Evolutionary conservation across 2,113 vertebrate genomes (phyloP).

Genomic region (Eulemur macaco): DNA sequence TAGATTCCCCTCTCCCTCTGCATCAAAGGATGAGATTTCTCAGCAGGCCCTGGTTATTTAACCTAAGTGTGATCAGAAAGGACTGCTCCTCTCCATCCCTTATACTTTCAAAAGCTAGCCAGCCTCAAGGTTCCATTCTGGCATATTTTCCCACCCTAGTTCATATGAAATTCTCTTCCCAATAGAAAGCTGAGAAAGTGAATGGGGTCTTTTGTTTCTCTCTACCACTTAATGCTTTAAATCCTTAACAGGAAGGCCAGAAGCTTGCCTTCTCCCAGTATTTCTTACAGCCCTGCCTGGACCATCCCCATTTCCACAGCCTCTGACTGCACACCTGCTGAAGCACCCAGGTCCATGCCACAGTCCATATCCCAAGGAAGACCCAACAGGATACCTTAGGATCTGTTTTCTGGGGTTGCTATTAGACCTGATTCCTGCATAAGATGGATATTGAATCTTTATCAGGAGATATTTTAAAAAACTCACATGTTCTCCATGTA

Average conservation of each 20-base stretch:
- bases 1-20: neutral
- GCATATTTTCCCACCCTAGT: neutral
- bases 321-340: neutral
- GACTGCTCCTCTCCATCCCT: neutral
- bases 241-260: neutral
- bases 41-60: neutral
- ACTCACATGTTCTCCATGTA: neutral
- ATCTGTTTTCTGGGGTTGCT: neutral
- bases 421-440: neutral
- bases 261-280: neutral
- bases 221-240: conserved; percentile 16
- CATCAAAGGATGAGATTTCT: neutral
- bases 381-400: neutral
- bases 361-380: neutral
- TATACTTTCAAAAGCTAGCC: neutral
- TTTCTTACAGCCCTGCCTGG: neutral
- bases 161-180: neutral
- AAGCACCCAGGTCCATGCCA: neutral
- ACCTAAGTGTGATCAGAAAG: neutral
- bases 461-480: neutral
- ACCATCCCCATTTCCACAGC: neutral
- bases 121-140: neutral
- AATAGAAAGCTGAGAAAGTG: neutral
- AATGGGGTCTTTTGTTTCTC: neutral
- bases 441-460: neutral